A percentile compares a stretch with the other conserved stretches of the same genome.
Evolutionary conservation across 2,797 vertebrate species (phyloP).

Genomic region (Varecia variegata): DNA sequence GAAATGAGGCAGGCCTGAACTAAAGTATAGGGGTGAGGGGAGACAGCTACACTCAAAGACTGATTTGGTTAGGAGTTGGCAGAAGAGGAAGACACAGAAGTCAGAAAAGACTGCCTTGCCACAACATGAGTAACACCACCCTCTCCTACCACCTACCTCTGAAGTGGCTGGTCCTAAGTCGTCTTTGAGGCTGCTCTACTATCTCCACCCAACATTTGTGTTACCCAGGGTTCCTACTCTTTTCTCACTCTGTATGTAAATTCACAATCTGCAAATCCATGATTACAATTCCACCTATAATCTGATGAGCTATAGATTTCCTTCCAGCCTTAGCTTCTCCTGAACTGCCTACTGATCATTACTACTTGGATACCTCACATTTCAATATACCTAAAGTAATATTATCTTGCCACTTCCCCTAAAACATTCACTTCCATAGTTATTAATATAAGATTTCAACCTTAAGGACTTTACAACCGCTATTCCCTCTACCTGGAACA

Average conservation of each 20-base stretch:
- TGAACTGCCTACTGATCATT: background rate
- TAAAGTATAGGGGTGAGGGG: background rate
- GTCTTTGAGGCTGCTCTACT: background rate
- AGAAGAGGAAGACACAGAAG: background rate
- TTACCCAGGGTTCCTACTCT: background rate
- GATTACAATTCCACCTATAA: background rate
- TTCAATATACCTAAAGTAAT: background rate
- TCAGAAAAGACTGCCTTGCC: background rate
- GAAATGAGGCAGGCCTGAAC: background rate
- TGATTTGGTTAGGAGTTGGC: background rate
- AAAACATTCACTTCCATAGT: background rate
- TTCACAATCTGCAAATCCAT: background rate
- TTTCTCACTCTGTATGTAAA: background rate
- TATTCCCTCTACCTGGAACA: background rate
- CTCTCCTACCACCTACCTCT: background rate
- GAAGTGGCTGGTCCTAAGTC: background rate
- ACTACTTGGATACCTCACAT: background rate
- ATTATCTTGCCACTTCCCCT: background rate
- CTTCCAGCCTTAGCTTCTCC: background rate
- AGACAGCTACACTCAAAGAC: background rate
- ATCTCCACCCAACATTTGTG: fast-evolving
- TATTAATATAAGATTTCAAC: background rate
- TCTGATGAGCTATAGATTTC: background rate
- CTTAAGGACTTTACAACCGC: background rate
- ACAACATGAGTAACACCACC: background rate